These are phyloP conservation scores for Anoura caudifer DNA, from an alignment of 2,113 vertebrate species.

Conservation along the genomic window DNA sequence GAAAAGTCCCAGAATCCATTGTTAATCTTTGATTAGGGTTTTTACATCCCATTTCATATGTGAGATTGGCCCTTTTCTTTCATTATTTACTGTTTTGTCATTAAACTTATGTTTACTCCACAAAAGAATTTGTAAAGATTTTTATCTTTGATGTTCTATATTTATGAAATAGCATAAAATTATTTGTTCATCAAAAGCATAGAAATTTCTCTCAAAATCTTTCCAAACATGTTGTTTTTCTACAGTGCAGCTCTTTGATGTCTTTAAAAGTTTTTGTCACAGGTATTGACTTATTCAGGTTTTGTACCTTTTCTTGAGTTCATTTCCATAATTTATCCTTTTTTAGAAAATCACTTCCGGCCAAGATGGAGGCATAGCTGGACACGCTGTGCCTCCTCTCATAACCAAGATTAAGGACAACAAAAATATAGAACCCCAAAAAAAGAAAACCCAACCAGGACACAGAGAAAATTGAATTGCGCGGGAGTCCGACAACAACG, in stretches of 20 bases:
- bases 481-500: too few species aligned
- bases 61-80: background rate
- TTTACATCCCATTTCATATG: background rate
- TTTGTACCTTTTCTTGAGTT: background rate
- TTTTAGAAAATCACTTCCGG: conserved; percentile 14
- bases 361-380: too few species aligned
- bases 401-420: too few species aligned
- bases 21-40: background rate
- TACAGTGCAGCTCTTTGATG: background rate
- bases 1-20: background rate
- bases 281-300: background rate
- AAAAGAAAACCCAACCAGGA: too few species aligned
- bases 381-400: too few species aligned
- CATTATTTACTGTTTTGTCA: background rate
- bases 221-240: background rate
- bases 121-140: background rate
- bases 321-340: background rate
- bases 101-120: background rate
- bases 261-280: background rate
- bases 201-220: conserved; percentile 17
- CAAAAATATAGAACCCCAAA: too few species aligned
- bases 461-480: too few species aligned
- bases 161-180: conserved; percentile 28
- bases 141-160: background rate
- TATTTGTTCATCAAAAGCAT: background rate